phyloP scores from a whole-genome alignment of 2,797 vertebrate species.

The Furcifer pardalis region DNA sequence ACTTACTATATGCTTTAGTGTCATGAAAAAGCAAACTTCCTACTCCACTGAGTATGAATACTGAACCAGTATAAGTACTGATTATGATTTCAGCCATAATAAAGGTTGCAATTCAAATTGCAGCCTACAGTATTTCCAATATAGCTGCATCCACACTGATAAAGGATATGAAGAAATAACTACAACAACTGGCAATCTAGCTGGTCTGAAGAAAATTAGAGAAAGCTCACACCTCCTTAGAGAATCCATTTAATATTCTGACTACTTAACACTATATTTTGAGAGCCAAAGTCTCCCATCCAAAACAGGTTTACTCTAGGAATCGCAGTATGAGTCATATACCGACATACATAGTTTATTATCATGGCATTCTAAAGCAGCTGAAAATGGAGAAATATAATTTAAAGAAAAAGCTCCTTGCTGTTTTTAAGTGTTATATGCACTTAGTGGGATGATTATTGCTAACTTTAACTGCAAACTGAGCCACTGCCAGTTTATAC shows the following conservation, averaged over 20 bases:
- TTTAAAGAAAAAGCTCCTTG: neutral
- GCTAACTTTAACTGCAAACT: neutral
- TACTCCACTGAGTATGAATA: no score
- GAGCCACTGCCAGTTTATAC: neutral
- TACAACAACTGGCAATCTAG: neutral
- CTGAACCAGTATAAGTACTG: no score
- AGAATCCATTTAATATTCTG: neutral
- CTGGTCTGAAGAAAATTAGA: neutral
- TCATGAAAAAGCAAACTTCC: neutral
- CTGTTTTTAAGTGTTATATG: conserved; percentile 22
- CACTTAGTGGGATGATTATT: conserved; percentile 6
- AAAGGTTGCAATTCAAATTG: no score
- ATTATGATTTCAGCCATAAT: no score
- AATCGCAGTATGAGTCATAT: neutral
- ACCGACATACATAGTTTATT: neutral
- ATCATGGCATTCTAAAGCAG: neutral
- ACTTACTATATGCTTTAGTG: neutral
- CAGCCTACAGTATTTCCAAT: no score
- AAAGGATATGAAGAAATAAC: no score
- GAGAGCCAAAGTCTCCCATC: neutral
- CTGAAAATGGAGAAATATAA: neutral
- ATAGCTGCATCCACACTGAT: no score
- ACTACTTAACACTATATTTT: no score
- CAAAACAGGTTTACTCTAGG: neutral
- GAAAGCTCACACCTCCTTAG: neutral